phyloP scores from a whole-genome alignment of 2,888 invertebrate genomes.

The Magallana nippona region DNA sequence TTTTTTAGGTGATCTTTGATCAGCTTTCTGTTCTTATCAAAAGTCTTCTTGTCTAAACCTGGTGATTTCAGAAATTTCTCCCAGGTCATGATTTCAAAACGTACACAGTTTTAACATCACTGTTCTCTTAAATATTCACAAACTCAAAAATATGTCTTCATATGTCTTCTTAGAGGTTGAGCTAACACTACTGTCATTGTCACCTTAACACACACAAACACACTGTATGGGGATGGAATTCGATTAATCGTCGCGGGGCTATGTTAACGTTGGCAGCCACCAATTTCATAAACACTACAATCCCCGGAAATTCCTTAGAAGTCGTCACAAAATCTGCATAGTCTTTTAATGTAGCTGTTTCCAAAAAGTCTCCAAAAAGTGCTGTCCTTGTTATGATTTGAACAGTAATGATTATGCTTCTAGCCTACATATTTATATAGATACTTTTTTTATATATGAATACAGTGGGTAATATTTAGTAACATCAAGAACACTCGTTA shows the following conservation, averaged over 20 bases:
- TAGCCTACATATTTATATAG: too few relatives aligned
- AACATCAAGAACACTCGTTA: too few relatives aligned
- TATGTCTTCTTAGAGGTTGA: not conserved
- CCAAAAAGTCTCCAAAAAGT: too few relatives aligned
- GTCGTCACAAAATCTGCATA: not conserved
- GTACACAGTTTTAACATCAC: slow-evolving; percentile 5
- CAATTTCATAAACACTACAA: not conserved
- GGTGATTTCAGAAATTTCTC: slow-evolving; percentile 16
- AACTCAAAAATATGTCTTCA: not conserved
- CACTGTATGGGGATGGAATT: slow-evolving; percentile 3
- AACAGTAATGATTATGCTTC: too few relatives aligned
- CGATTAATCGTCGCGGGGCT: not conserved
- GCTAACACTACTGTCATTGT: not conserved
- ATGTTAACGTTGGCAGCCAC: not conserved
- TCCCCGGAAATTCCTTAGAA: not conserved
- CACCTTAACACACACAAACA: not conserved
- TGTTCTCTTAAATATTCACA: not conserved
- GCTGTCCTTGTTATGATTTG: slow-evolving; percentile 26
- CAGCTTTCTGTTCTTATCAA: slow-evolving; percentile 14
- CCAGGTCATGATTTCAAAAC: not conserved
- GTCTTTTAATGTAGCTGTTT: slow-evolving; percentile 24
- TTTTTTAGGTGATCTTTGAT: slow-evolving; percentile 7
- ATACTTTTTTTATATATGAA: too few relatives aligned
- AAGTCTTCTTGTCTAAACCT: not conserved
- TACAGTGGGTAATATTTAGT: too few relatives aligned